These are phyloP conservation scores for Ooceraea biroi DNA, from an alignment of 1,140 invertebrate genomes.

Conservation along the genomic window DNA sequence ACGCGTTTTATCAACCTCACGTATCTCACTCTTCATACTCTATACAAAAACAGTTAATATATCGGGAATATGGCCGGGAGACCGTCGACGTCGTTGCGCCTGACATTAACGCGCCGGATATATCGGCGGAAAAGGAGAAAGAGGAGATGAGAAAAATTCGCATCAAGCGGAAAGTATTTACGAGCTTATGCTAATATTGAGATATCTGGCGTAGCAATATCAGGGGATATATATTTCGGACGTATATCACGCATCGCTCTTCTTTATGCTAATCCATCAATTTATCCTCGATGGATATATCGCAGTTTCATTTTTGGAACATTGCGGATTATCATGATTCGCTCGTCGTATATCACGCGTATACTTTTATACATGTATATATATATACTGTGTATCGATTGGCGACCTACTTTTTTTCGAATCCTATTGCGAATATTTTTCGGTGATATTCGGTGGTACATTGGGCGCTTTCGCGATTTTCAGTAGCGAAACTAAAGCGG, in stretches of 20 bases:
- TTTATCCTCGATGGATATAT: conserved; percentile 46
- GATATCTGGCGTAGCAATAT: conserved; percentile 58
- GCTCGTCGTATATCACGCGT: conserved; percentile 14
- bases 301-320: conserved; percentile 31
- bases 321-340: conserved; percentile 41
- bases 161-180: conserved; percentile 54
- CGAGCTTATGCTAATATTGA: conserved; percentile 63
- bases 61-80: conserved; percentile 15
- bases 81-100: conserved; percentile 37
- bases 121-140: conserved; percentile 5
- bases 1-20: conserved; percentile 56
- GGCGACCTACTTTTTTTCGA: conserved; percentile 15
- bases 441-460: neutral
- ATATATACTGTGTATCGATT: neutral
- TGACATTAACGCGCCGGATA: conserved; percentile 59
- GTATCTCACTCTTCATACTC: conserved; percentile 53
- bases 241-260: conserved; percentile 51
- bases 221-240: conserved; percentile 41
- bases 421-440: neutral
- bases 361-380: neutral
- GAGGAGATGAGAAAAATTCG: conserved; percentile 28
- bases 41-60: conserved; percentile 62
- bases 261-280: conserved; percentile 60
- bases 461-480: neutral
- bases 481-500: neutral